Percentiles rank a stretch among this genome's conserved stretches.
phyloP scores from a whole-genome alignment of 2,797 vertebrate species.

The Ispidina lecontei region DNA sequence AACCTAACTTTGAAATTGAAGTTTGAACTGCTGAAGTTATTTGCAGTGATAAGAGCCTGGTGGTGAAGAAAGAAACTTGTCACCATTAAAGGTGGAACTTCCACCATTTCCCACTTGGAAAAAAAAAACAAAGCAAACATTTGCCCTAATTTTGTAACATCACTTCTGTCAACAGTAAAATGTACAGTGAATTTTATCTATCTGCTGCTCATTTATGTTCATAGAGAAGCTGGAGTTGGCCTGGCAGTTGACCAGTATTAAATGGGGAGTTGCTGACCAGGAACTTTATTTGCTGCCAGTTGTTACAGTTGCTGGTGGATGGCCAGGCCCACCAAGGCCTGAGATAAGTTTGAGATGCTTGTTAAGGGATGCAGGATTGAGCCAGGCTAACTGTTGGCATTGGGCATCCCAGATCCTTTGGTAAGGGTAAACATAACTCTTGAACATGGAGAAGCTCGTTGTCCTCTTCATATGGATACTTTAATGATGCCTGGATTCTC shows the following conservation, averaged over 20 bases:
- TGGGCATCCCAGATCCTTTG: background rate
- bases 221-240: background rate
- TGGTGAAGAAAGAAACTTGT: background rate
- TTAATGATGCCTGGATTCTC: background rate
- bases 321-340: fast-evolving
- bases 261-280: fast-evolving
- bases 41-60: no score
- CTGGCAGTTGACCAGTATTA: no score
- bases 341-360: background rate
- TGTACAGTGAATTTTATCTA: background rate
- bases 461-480: background rate
- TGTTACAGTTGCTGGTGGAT: background rate
- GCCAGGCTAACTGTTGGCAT: background rate
- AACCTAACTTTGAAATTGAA: background rate
- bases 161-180: fast-evolving
- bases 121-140: background rate
- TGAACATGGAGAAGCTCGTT: background rate
- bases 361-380: background rate
- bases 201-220: background rate
- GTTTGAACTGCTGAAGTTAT: background rate
- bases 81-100: background rate
- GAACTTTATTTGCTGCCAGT: background rate
- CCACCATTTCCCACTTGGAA: no score
- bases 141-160: fast-evolving
- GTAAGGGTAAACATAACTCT: background rate